Conservation (phyloP, 2,888 invertebrate species). For the Scelioninae gen. 1 region DNA sequence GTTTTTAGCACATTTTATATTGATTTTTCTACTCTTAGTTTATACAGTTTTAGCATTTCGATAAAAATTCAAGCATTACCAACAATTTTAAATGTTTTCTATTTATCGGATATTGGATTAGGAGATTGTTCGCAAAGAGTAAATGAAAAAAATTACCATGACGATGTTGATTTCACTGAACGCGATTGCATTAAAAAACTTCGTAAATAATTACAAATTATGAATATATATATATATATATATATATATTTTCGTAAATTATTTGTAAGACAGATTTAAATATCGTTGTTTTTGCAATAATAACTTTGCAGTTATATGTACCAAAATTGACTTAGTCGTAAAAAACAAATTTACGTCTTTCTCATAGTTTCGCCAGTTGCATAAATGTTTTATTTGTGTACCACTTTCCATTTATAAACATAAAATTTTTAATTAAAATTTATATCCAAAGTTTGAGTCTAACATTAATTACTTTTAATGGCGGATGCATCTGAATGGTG, state of each 20-base stretch:
- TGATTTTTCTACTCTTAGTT: no score
- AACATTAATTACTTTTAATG: conserved; percentile 29
- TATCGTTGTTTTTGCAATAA: background rate
- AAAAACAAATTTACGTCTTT: background rate
- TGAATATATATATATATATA: no score
- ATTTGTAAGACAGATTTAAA: no score
- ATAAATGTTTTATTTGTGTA: background rate
- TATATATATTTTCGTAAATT: background rate
- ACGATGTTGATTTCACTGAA: no score
- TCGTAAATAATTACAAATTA: no score
- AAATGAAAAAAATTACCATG: background rate
- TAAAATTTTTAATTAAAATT: conserved; percentile 30
- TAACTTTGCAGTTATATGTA: background rate
- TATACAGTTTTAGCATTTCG: no score
- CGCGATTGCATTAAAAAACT: no score
- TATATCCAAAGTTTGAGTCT: conserved; percentile 15
- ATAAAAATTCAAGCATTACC: no score
- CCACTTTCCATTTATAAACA: conserved; percentile 2
- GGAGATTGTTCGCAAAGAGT: background rate
- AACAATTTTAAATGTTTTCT: no score
- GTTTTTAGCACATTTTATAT: no score
- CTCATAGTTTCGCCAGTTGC: background rate
- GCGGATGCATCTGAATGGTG: conserved; percentile 16
- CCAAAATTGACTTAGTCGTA: background rate
- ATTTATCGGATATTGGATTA: background rate